These are phyloP conservation scores for Nomada goodeniana DNA, from an alignment of 2,888 invertebrate species.

Conservation along the genomic window DNA sequence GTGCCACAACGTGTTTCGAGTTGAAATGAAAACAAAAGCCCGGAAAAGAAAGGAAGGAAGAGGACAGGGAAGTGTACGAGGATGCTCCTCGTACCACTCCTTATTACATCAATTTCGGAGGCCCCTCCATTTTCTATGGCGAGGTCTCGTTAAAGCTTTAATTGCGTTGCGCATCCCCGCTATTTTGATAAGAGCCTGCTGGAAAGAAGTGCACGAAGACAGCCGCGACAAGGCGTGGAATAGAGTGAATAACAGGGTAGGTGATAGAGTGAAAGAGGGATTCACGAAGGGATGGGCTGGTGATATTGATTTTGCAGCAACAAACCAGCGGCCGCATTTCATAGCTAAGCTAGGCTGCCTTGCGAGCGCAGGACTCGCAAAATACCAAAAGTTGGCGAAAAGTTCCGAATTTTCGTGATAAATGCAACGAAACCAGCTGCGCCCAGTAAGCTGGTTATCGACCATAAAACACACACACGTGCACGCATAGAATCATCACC, in stretches of 20 bases:
- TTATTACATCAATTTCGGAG: constrained; percentile 48
- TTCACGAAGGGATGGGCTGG: constrained; percentile 55
- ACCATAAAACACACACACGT: constrained; percentile 44
- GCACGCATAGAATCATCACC: neutral
- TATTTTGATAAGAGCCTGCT: constrained; percentile 56
- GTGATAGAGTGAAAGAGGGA: constrained; percentile 41
- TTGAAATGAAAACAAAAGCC: neutral
- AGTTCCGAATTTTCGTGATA: constrained; percentile 52
- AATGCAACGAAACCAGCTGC: constrained; percentile 54
- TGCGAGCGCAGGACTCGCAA: constrained; percentile 12
- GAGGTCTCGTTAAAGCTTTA: constrained; percentile 50
- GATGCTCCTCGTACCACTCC: constrained; percentile 20
- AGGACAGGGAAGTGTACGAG: neutral
- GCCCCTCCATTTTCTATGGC: constrained; percentile 33
- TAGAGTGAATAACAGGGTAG: constrained; percentile 34
- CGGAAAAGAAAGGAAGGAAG: neutral
- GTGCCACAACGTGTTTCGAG: neutral
- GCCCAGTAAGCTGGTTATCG: constrained; percentile 48
- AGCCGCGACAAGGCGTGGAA: constrained; percentile 8
- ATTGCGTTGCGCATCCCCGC: constrained; percentile 48
- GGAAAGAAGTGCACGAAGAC: constrained; percentile 47
- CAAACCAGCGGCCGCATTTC: constrained; percentile 78
- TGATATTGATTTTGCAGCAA: constrained; percentile 82
- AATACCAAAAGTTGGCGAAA: constrained; percentile 48
- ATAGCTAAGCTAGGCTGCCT: constrained; percentile 50